These are phyloP conservation scores for Helicoverpa zea DNA, from an alignment of 1,140 invertebrate species.

Conservation along the genomic window DNA sequence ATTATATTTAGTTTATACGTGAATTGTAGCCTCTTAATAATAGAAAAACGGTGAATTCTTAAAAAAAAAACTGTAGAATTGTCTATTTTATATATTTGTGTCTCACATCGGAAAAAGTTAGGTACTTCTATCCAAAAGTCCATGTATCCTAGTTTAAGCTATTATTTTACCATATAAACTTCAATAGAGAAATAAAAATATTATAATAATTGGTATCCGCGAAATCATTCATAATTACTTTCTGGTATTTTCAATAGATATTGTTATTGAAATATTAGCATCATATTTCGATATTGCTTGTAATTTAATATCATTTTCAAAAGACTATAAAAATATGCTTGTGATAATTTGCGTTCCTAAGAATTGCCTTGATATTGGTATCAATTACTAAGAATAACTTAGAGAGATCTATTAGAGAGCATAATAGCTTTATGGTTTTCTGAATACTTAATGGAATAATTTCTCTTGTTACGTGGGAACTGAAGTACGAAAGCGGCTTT, in stretches of 20 bases:
- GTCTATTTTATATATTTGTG: too few species aligned
- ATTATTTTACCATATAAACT: too few species aligned
- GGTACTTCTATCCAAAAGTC: too few species aligned
- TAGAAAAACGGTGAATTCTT: too few species aligned
- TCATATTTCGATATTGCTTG: conserved; percentile 24
- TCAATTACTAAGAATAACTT: neutral
- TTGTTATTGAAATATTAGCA: neutral
- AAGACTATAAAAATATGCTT: neutral
- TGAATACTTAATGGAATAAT: neutral
- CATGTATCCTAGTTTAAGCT: too few species aligned
- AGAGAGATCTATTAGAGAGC: neutral
- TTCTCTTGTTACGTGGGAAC: neutral
- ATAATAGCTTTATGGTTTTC: neutral
- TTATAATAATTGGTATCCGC: neutral
- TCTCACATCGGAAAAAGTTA: too few species aligned
- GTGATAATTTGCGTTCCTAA: conserved; percentile 9
- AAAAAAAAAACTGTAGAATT: too few species aligned
- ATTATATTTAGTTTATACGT: too few species aligned
- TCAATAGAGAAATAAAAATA: too few species aligned
- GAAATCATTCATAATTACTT: neutral
- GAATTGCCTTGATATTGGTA: neutral
- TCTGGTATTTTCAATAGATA: too few species aligned
- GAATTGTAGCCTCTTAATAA: too few species aligned
- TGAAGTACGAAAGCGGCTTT: too few species aligned
- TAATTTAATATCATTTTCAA: conserved; percentile 19